These are phyloP conservation scores for Oryzias woworae DNA, from an alignment of 2,113 vertebrate species.

Conservation along the genomic window DNA sequence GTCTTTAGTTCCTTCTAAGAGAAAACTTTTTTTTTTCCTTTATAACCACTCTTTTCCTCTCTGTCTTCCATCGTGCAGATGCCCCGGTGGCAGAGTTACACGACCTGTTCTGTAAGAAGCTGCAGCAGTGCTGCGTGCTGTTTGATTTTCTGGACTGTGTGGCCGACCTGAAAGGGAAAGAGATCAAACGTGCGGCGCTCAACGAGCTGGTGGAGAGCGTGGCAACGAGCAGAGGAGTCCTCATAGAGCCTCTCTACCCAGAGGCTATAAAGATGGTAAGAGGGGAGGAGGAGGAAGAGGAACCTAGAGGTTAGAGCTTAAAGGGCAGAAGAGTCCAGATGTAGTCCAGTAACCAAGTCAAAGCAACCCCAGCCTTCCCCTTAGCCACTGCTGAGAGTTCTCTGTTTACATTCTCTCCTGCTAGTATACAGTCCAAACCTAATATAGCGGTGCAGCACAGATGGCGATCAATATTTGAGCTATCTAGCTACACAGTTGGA, in stretches of 20 bases:
- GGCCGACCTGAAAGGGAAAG: conserved; percentile 92
- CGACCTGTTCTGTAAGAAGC: conserved; percentile 91
- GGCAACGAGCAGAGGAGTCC: conserved; percentile 87
- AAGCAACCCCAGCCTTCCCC: too few relatives aligned
- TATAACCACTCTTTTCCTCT: conserved; percentile 20
- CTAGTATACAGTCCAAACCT: too few relatives aligned
- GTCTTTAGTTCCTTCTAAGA: conserved; percentile 36
- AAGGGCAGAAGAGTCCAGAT: background rate
- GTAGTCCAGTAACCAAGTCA: background rate
- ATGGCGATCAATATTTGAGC: too few relatives aligned
- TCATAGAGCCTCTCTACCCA: conserved; percentile 90
- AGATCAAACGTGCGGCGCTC: conserved; percentile 90
- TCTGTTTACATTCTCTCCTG: background rate
- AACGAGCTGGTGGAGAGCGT: conserved; percentile 92
- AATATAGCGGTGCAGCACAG: too few relatives aligned
- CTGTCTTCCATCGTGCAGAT: conserved; percentile 58
- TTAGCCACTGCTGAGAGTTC: background rate
- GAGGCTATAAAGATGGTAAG: conserved; percentile 93
- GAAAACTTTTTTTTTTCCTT: conserved; percentile 5
- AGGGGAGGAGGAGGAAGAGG: background rate
- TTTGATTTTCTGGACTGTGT: conserved; percentile 95
- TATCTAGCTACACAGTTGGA: too few relatives aligned
- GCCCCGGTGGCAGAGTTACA: conserved; percentile 88
- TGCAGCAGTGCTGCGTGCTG: conserved; percentile 90
- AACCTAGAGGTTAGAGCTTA: background rate